phyloP scores from a whole-genome alignment of 1,140 invertebrate genomes.

The Brachionus manjavacas region DNA sequence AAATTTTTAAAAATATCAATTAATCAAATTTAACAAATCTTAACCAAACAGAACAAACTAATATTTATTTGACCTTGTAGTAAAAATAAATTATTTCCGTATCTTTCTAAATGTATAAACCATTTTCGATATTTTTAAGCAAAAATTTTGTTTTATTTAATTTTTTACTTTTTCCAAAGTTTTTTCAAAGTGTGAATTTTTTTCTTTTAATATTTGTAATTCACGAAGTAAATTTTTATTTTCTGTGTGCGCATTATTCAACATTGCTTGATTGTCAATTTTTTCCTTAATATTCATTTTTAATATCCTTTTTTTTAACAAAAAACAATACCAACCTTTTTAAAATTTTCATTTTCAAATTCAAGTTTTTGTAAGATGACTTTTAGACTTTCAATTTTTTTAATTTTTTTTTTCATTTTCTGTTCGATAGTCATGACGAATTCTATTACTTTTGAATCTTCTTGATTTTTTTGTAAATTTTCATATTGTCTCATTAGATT shows the following conservation, averaged over 20 bases:
- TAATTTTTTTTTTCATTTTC: conserved; percentile 11
- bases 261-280: not conserved
- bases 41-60: too few species aligned
- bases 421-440: not conserved
- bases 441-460: conserved; percentile 13
- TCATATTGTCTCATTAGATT: not conserved
- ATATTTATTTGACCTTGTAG: too few species aligned
- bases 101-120: not conserved
- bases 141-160: not conserved
- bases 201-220: not conserved
- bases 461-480: conserved; percentile 27
- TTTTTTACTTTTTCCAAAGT: not conserved
- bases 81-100: too few species aligned
- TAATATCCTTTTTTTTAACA: not conserved
- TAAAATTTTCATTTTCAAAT: not conserved
- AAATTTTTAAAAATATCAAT: too few species aligned
- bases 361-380: not conserved
- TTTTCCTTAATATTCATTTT: not conserved
- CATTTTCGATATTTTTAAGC: not conserved
- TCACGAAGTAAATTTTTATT: not conserved
- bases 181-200: not conserved
- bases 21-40: too few species aligned
- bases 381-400: conserved; percentile 21
- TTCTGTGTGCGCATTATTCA: not conserved
- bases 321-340: not conserved